A percentile compares a stretch with the other conserved stretches of the same genome.
Evolutionary conservation across 2,888 invertebrate species (phyloP).

Genomic region (Trachelus iudaicus): DNA sequence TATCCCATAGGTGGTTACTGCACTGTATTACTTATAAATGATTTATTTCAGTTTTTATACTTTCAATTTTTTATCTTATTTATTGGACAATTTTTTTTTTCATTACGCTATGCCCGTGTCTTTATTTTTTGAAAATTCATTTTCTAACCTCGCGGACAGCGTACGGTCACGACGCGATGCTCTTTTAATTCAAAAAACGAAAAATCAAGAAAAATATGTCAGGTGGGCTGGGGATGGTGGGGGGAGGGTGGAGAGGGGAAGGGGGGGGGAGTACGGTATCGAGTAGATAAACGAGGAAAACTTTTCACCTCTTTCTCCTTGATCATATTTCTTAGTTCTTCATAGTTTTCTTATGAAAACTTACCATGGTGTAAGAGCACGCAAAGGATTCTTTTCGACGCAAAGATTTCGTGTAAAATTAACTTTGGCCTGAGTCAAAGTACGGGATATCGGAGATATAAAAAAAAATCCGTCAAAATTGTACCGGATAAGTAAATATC

Average conservation of each 20-base stretch:
- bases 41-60: no score
- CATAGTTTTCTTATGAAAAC: background rate
- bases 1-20: no score
- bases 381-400: background rate
- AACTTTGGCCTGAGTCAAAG: background rate
- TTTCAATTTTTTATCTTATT: no score
- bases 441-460: background rate
- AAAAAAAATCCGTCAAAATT: background rate
- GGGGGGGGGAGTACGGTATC: background rate
- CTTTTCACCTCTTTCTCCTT: conserved; percentile 9
- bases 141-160: background rate
- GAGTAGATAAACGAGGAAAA: conserved; percentile 16
- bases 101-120: background rate
- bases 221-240: no score
- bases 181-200: background rate
- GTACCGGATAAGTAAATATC: no score
- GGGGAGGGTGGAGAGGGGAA: no score
- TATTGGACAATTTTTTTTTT: background rate
- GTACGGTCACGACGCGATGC: no score
- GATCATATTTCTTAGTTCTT: background rate
- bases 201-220: background rate
- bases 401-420: background rate
- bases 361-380: background rate
- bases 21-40: no score
- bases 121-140: background rate